Percentiles rank a stretch among this genome's conserved stretches.
Evolutionary conservation across 2,113 vertebrate genomes (phyloP).

Genomic region (Choloepus hoffmanni): DNA sequence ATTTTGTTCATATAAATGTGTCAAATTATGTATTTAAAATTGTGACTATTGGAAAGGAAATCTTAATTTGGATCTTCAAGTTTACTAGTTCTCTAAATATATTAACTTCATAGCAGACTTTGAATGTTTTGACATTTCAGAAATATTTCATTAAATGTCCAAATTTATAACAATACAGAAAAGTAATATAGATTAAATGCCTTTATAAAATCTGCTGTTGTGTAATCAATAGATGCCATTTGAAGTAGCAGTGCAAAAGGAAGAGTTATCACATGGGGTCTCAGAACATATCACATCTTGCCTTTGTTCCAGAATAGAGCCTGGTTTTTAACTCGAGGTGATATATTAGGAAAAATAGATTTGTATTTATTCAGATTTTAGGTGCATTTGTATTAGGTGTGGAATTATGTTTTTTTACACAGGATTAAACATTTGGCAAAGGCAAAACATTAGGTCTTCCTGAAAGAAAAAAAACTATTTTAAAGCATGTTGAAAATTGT

Average conservation of each 20-base stretch:
- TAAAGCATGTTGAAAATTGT: not conserved
- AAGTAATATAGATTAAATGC: not conserved
- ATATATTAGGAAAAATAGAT: not conserved
- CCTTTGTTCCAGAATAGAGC: not conserved
- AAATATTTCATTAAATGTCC: conserved; percentile 40
- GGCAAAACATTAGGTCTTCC: not conserved
- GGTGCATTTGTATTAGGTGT: not conserved
- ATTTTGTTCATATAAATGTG: not conserved
- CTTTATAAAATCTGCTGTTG: not conserved
- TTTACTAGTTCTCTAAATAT: conserved; percentile 42
- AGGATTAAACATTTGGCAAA: not conserved
- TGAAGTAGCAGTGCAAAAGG: not conserved
- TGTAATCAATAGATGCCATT: not conserved
- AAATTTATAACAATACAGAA: conserved; percentile 21
- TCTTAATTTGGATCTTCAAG: not conserved
- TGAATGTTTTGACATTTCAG: conserved; percentile 14
- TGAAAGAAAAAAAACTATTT: not conserved
- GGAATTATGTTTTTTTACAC: not conserved
- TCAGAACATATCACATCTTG: not conserved
- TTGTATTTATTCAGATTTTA: not conserved
- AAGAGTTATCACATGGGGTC: not conserved
- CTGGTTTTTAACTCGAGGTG: not conserved
- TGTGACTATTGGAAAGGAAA: not conserved
- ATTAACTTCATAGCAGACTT: not conserved
- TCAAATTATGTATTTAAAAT: not conserved